Conservation (phyloP, 2,113 vertebrate genomes). For the Aegypius monachus region DNA sequence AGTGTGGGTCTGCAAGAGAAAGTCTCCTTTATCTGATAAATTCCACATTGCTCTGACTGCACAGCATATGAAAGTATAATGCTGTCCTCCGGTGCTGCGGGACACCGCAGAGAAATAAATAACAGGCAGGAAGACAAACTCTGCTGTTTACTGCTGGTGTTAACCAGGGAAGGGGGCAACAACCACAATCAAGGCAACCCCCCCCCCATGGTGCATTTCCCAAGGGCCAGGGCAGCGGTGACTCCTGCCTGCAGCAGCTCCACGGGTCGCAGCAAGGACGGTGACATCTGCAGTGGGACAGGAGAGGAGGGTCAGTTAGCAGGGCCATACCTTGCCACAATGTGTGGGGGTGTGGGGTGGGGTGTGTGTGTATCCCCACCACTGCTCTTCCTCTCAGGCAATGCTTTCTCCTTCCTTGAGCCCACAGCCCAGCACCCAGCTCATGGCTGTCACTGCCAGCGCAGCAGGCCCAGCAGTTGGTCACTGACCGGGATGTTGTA, state of each 20-base stretch:
- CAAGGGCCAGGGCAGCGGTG: neutral
- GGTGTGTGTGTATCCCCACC: too few relatives aligned
- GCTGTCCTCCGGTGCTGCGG: neutral
- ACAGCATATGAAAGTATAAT: neutral
- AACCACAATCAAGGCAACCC: rapidly evolving
- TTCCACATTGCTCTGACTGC: neutral
- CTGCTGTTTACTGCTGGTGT: neutral
- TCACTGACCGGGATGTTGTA: slow-evolving; percentile 80
- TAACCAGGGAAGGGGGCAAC: neutral
- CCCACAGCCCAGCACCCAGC: neutral
- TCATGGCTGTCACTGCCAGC: rapidly evolving
- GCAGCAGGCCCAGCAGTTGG: rapidly evolving
- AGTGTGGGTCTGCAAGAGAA: neutral
- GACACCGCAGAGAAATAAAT: neutral
- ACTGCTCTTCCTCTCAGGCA: neutral
- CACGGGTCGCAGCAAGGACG: neutral
- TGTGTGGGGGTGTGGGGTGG: too few relatives aligned
- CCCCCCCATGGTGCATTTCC: rapidly evolving
- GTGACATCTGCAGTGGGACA: neutral
- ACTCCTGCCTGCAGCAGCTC: neutral
- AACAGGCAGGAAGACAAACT: neutral
- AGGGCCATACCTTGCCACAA: rapidly evolving
- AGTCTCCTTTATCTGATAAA: neutral
- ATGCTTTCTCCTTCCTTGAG: neutral
- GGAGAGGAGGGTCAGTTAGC: neutral